These are phyloP conservation scores for Saguinus midas DNA, from an alignment of 2,113 vertebrate species.

Conservation along the genomic window DNA sequence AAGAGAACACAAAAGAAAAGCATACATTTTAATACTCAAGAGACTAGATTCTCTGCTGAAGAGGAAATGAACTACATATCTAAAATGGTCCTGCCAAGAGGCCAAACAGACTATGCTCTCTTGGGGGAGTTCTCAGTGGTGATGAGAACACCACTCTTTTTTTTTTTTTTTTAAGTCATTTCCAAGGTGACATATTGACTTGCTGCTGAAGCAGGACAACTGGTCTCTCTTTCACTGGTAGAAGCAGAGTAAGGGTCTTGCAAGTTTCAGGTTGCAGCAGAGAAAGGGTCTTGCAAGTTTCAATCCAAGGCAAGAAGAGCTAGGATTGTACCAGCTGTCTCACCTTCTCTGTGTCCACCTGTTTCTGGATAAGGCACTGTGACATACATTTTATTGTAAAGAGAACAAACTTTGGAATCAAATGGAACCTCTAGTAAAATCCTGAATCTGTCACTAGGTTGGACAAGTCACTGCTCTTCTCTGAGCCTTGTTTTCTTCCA, in stretches of 20 bases:
- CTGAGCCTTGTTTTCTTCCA: background rate
- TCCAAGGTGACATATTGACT: background rate
- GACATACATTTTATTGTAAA: background rate
- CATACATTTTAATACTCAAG: slow-evolving; percentile 40
- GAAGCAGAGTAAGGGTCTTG: background rate
- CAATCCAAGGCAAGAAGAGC: background rate
- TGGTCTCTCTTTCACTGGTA: background rate
- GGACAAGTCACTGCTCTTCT: background rate
- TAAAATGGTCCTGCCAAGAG: background rate
- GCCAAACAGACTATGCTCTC: background rate
- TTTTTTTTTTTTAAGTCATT: background rate
- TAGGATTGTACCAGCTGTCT: background rate
- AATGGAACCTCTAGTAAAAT: background rate
- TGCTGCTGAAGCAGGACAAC: background rate
- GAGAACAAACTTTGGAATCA: background rate
- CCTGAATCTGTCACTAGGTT: background rate
- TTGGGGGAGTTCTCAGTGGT: rapidly evolving
- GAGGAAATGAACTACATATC: slow-evolving; percentile 62
- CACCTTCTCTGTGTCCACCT: too few species aligned
- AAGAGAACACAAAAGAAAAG: slow-evolving; percentile 55
- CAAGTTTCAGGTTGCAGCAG: background rate
- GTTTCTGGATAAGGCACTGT: background rate
- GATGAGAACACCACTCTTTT: rapidly evolving
- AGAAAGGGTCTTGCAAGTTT: background rate
- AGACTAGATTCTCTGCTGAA: background rate